These are phyloP conservation scores for Phylloscopus whistleri DNA, from an alignment of 2,113 vertebrate species.

Conservation along the genomic window DNA sequence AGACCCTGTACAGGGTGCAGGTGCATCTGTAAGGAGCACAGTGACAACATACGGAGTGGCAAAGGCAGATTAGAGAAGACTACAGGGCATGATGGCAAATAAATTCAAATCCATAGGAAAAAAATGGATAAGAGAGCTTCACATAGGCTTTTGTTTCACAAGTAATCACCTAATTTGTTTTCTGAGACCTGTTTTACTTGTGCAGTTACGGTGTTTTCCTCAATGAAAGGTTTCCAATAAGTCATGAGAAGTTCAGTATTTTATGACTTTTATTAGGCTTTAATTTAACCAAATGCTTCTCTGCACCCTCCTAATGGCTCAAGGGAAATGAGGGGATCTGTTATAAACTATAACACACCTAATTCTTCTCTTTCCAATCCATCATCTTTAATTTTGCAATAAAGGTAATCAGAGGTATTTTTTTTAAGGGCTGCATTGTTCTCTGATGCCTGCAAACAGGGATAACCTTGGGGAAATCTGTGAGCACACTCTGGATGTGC, in stretches of 20 bases:
- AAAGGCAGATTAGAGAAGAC: not conserved
- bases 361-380: not conserved
- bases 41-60: not conserved
- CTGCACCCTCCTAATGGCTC: not conserved
- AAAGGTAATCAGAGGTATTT: not conserved
- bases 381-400: conserved; percentile 26
- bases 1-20: not conserved
- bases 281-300: not conserved
- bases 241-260: not conserved
- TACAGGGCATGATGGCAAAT: not conserved
- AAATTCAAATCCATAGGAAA: not conserved
- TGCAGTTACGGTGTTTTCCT: not conserved
- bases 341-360: not conserved
- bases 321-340: not conserved
- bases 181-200: not conserved
- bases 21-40: not conserved
- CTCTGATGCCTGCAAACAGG: conserved; percentile 11
- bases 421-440: conserved; percentile 15
- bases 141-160: not conserved
- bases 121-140: not conserved
- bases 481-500: not conserved
- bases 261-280: not conserved
- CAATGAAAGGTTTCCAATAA: not conserved
- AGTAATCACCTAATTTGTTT: not conserved
- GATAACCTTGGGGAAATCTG: conserved; percentile 47